Evolutionary conservation across 2,113 vertebrate genomes (phyloP), one percentile per base, ranked within the genome.

Genomic region (Pteronura brasiliensis): DNA sequence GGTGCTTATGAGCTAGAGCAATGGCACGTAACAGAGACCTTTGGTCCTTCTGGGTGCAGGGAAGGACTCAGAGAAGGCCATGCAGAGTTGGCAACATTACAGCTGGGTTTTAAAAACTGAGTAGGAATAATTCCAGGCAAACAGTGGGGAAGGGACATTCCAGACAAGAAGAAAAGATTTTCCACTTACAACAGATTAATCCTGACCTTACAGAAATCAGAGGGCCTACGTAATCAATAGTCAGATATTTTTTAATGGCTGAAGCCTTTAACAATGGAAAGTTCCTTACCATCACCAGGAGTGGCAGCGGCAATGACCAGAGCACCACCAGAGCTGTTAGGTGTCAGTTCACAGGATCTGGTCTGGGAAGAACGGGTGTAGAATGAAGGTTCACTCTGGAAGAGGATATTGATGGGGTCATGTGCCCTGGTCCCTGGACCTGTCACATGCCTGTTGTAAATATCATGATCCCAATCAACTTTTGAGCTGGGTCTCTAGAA

Each of bases 141-240:
- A 34, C 7, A 72, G 76, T 72, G 20, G 47, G 42, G 39, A 76
- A 95, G 82, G 17, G 21, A 57, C 10, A 69, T 96, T 83, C 98
- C 95, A 98, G 97, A 98, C 97, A 97, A 98, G 97, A 97, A 97
- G 97, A 98, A 98, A 98, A 98, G 96, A 84, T 95, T 98, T 98
- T 81, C 89, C 94, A 96, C 93, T 97, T 98, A 97, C 88, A 96
- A 97, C 89, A 98, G 97, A 98, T 98, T 98, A 98, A 97, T 96
- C 82, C 88, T 98, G 98, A 98, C 93, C 98, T 98, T 94, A 84
- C 14, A 94, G 93, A 98, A 98, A 98, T 98, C 97, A 98, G 97
- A 95, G n/a, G 44, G 29, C 76, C 95, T 95, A 96, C 93, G 98
- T 95, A 98, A 98, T 97, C 96, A 98, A 90, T 94, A 97, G 97